Evolutionary conservation across 2,888 invertebrate species (phyloP), one percentile per base, ranked within the genome.

Genomic region (Eumacrocentrus americanus): DNA sequence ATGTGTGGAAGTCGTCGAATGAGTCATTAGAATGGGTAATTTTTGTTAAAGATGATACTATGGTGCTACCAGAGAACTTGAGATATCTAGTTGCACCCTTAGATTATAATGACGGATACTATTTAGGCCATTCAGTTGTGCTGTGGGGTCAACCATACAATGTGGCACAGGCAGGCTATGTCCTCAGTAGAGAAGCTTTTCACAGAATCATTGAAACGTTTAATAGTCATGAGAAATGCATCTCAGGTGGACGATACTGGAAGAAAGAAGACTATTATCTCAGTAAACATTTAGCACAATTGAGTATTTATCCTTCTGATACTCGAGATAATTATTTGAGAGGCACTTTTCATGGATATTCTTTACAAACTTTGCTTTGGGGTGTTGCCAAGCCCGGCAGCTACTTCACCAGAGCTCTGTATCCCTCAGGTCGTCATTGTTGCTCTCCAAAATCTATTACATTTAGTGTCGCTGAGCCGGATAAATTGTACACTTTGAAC

Each of bases 211-310:
- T 80, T n/a, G 65, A 75, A 7, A 79, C 74, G 59, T 82, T 84
- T 66, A 75, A 80, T 62, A 75, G 72, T n/a, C 69, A 78, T 0
- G 71, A 80, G 25, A 76, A 79, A 38, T 86, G 86, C 72, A 65
- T 73, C n/a, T 69, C 75, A 3, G 80, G 83, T 54, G 83, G 82
- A 42, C 82, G 81, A 58, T 85, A 83, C 70, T 83, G 83, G 82
- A 86, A 85, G 64, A 83, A 83, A 68, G 86, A 86, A 74, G 86
- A 86, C 75, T 85, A 82, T 74, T 84, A 84, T 75, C 81, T 86
- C 61, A 85, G 85, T 84, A 85, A 84, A 76, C 80, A 83, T 72
- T 78, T 87, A 51, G 73, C 76, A n/a, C 74, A 74, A 34, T 71
- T 85, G 62, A 83, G 82, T 52, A 82, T 86, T 59, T 70, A 75